phyloP scores from a whole-genome alignment of 2,113 vertebrate species.

The Gadus chalcogrammus region DNA sequence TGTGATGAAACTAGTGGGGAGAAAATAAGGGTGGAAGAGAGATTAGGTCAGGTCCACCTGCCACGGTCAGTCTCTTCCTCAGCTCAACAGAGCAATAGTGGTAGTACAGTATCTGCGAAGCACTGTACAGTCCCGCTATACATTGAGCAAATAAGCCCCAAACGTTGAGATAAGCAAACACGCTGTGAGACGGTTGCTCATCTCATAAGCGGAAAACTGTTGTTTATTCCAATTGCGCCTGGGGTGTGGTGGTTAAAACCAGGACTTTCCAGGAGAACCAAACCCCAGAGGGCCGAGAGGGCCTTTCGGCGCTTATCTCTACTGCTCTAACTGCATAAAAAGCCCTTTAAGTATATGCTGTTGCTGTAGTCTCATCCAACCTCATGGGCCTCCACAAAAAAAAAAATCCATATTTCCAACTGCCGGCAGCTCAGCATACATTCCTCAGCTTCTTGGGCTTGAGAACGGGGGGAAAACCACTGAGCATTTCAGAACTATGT shows the following conservation, averaged over 20 bases:
- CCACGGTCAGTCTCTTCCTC: too few species aligned
- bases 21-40: constrained; percentile 4
- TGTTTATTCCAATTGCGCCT: constrained; percentile 16
- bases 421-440: constrained; percentile 48
- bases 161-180: constrained; percentile 5
- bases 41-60: neutral
- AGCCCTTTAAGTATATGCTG: constrained; percentile 21
- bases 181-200: constrained; percentile 32
- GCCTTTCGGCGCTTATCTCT: neutral
- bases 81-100: neutral
- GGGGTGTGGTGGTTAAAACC: constrained; percentile 4
- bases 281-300: neutral
- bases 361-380: constrained; percentile 8
- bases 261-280: neutral
- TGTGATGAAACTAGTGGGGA: constrained; percentile 32
- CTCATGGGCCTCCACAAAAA: neutral
- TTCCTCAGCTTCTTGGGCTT: constrained; percentile 36
- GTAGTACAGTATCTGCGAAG: constrained; percentile 23
- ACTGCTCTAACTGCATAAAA: constrained; percentile 3
- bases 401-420: constrained; percentile 23
- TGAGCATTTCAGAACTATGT: constrained; percentile 1
- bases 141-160: constrained; percentile 26
- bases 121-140: constrained; percentile 12
- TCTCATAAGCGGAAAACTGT: constrained; percentile 17
- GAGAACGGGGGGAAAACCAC: constrained; percentile 24